These are phyloP conservation scores for Cynaeus angustus DNA, from an alignment of 2,888 invertebrate species.

Conservation along the genomic window DNA sequence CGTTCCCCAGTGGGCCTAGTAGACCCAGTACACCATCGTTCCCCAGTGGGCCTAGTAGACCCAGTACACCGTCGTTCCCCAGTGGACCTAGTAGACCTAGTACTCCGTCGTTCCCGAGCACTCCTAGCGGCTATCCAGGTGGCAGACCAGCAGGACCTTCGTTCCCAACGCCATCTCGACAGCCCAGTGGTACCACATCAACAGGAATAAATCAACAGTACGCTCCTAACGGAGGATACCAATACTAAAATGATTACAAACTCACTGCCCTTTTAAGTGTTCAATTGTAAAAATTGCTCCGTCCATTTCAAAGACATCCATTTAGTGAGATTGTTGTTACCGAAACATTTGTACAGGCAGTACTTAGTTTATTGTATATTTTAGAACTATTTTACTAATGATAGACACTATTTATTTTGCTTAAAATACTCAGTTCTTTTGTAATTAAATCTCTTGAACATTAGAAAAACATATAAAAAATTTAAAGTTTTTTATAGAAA, in stretches of 20 bases:
- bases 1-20: conserved; percentile 35
- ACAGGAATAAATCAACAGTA: conserved; percentile 43
- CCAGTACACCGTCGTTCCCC: conserved; percentile 47
- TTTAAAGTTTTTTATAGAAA: conserved; percentile 29
- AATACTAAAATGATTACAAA: conserved; percentile 61
- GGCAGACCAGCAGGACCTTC: conserved; percentile 46
- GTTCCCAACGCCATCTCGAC: conserved; percentile 29
- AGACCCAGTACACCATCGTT: conserved; percentile 35
- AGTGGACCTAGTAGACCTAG: conserved; percentile 50
- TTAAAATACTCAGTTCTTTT: conserved; percentile 20
- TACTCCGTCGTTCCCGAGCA: conserved; percentile 47
- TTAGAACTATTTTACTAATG: conserved; percentile 10
- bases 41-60: conserved; percentile 46
- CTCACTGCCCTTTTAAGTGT: conserved; percentile 39
- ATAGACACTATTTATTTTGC: conserved; percentile 16
- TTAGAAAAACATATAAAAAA: neutral
- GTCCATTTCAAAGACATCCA: neutral
- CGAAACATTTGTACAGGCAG: conserved; percentile 17
- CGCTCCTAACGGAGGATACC: conserved; percentile 65
- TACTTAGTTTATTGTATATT: conserved; percentile 12
- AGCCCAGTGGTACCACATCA: conserved; percentile 16
- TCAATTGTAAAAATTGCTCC: conserved; percentile 13
- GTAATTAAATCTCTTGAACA: conserved; percentile 17
- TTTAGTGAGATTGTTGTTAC: conserved; percentile 9
- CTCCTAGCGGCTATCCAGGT: conserved; percentile 26